Conservation (phyloP, 2,113 vertebrate genomes). For the Uropsilus gracilis region DNA sequence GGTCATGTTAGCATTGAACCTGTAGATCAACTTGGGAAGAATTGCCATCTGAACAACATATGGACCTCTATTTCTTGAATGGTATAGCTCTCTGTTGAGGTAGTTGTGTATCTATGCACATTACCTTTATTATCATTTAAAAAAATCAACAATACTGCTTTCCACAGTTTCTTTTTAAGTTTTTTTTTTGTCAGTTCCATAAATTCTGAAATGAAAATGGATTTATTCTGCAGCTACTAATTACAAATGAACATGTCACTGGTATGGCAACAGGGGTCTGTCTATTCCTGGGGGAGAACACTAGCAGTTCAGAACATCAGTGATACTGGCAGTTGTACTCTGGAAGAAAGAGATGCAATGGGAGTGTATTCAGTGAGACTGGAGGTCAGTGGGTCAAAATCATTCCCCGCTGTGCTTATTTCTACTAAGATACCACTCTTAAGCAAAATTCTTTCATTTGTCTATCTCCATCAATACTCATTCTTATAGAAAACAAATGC, state of each 20-base stretch:
- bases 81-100: not conserved
- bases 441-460: not conserved
- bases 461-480: not conserved
- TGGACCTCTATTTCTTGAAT: conserved; percentile 20
- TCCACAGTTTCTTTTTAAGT: not conserved
- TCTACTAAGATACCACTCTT: not conserved
- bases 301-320: not conserved
- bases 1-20: not conserved
- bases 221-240: not conserved
- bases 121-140: conserved; percentile 28
- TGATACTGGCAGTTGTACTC: not conserved
- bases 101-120: not conserved
- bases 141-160: not conserved
- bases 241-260: not conserved
- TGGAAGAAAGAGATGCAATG: not conserved
- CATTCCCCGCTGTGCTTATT: not conserved
- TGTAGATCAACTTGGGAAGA: not conserved
- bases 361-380: not conserved
- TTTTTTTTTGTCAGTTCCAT: not conserved
- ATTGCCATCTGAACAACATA: not conserved
- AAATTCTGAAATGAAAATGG: not conserved
- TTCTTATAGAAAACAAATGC: not conserved
- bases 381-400: not conserved
- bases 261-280: rapidly evolving
- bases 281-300: not conserved